Conservation (phyloP, 1,140 invertebrate species). For the Bactericera cockerelli region DNA sequence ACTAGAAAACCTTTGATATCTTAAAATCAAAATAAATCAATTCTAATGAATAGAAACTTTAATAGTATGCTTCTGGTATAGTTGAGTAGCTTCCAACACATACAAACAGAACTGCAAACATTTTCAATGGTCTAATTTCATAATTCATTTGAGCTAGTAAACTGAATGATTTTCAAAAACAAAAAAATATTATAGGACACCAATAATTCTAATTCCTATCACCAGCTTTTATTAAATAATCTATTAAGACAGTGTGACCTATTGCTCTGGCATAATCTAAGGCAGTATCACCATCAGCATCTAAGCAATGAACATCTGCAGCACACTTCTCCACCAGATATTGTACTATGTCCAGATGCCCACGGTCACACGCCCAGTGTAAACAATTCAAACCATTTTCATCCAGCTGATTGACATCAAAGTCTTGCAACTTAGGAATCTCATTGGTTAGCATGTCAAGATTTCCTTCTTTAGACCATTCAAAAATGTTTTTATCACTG, state of each 20-base stretch:
- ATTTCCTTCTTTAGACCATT: constrained; percentile 60
- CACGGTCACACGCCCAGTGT: constrained; percentile 80
- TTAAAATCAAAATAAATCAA: no score
- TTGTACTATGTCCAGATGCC: constrained; percentile 41
- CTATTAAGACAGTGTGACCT: constrained; percentile 50
- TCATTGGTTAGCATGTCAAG: constrained; percentile 28
- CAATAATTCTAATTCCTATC: no score
- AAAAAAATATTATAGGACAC: no score
- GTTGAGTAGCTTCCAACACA: no score
- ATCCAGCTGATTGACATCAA: constrained; percentile 37
- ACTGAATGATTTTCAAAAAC: no score
- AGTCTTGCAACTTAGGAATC: constrained; percentile 36
- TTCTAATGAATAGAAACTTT: no score
- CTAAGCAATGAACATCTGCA: constrained; percentile 52
- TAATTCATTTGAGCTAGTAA: no score
- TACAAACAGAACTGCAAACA: no score
- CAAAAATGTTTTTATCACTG: constrained; percentile 51
- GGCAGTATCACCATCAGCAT: constrained; percentile 66
- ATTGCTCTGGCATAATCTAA: constrained; percentile 73
- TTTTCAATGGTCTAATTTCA: no score
- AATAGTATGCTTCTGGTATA: no score
- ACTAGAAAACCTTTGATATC: no score
- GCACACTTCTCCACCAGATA: constrained; percentile 36
- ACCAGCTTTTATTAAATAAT: constrained; percentile 41
- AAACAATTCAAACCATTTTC: constrained; percentile 58